Base-by-base conservation (phyloP, 1,140 invertebrate species). In the Pogonognathellus flavescens region DNA sequence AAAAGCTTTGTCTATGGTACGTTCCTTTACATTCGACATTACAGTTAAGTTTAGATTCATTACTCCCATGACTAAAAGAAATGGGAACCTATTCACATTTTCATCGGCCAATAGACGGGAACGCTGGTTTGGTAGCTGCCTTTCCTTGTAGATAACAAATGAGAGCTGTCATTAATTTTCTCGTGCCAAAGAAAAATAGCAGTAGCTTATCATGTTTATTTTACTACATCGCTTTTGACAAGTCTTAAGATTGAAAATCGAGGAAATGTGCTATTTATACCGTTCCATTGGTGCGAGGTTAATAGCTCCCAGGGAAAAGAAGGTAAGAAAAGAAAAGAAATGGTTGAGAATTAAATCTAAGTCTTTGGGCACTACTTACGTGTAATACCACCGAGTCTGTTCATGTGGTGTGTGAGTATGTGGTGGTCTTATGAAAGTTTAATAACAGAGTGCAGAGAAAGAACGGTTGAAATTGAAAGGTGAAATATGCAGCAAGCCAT, bases 191-290 rank as follows among this genome's bases (percentile, higher is more conserved):
- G 70, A 76, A 76, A 49, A 76, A 76, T 76, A 76, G 41, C 70
- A 49, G 70, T 49, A 76, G 70, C 70, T 76, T 76, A 50, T 76
- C 70, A 41, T 76, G 70, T 76, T 76, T 50, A 76, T 50, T 76
- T 76, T 76, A 76, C 41, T 76, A 76, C 70, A 41, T 76, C 41
- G 14, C 13, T 76, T 76, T 76, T 76, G 70, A 76, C 70, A 76
- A 76, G 31, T n/a, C 41, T 31, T 76, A 76, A 76, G 70, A 76
- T 76, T 76, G 41, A 31, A 49, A 76, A 41, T 76, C 2, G n/a
- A 76, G 70, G 41, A 76, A 76, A 50, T 1, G 25, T 14, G 70
- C 70, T 76, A 76, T 76, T 76, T 76, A 76, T 76, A 76, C 70
- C 31, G 2, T 76, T 76, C 70, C n/a, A 76, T 31, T 49, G 31